Conservation (phyloP, 2,797 vertebrate genomes). For the Lophius americanus region DNA sequence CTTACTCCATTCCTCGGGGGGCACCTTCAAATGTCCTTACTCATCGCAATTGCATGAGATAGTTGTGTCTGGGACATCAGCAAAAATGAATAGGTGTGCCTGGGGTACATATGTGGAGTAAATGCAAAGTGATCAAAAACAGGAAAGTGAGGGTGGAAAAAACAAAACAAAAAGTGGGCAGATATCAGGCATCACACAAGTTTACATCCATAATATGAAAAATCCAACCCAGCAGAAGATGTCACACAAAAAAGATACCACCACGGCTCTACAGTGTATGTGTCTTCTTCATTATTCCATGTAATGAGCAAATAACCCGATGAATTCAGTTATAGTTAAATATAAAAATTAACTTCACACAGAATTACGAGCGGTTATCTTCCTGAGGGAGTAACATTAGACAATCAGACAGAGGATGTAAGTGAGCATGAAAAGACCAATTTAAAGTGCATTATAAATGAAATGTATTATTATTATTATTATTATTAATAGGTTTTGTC, state of each 20-base stretch:
- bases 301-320: not conserved
- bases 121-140: constrained; percentile 17
- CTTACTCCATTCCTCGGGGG: no score
- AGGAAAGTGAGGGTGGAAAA: constrained; percentile 2
- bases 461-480: no score
- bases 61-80: constrained; percentile 22
- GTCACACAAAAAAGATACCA: constrained; percentile 10
- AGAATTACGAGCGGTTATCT: constrained; percentile 41
- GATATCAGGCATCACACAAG: not conserved
- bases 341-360: constrained; percentile 62
- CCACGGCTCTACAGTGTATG: constrained; percentile 5
- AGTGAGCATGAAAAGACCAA: constrained; percentile 62
- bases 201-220: not conserved
- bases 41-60: constrained; percentile 10
- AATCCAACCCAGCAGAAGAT: not conserved
- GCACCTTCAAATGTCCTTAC: constrained; percentile 18
- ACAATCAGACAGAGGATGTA: constrained; percentile 62
- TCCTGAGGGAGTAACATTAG: constrained; percentile 42
- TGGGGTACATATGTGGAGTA: constrained; percentile 19
- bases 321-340: not conserved
- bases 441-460: no score
- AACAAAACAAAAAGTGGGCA: constrained; percentile 10
- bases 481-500: constrained; percentile 59
- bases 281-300: constrained; percentile 3
- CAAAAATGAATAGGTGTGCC: constrained; percentile 36